Conservation (phyloP, 37 sponge, comb jelly and placozoan species). For the Mnemiopsis leidyi region DNA sequence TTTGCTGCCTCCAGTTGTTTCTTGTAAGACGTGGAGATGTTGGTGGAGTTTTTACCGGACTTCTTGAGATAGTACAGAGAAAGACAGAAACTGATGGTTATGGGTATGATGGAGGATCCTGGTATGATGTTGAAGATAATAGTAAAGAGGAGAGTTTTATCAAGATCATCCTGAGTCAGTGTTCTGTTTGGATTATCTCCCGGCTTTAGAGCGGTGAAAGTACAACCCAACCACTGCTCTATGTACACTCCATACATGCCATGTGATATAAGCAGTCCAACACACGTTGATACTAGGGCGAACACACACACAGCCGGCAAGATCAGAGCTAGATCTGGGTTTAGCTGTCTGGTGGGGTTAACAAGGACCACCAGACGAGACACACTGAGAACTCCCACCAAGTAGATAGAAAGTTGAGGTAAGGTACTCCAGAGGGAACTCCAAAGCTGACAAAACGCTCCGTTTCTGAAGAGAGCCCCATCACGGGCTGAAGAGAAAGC, state of each 20-base stretch:
- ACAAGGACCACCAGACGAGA: neutral
- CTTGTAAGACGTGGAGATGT: neutral
- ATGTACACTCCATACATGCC: neutral
- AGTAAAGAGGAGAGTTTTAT: neutral
- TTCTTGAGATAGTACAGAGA: neutral
- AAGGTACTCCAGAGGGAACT: neutral
- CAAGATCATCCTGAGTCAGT: neutral
- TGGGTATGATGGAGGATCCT: neutral
- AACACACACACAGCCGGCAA: neutral
- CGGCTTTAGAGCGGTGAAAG: neutral
- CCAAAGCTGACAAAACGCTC: neutral
- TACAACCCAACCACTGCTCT: conserved; percentile 6
- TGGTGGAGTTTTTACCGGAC: neutral
- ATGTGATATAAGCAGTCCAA: neutral
- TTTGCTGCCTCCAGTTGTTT: conserved; percentile 8
- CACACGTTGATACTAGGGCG: neutral
- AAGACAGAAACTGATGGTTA: neutral
- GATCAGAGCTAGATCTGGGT: neutral
- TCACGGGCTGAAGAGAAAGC: neutral
- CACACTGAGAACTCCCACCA: conserved; percentile 30
- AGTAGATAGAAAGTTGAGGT: conserved; percentile 9
- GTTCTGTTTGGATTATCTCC: neutral
- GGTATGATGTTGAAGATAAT: neutral
- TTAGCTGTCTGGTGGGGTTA: neutral
- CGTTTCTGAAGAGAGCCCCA: neutral